Conservation (phyloP, 2,888 invertebrate genomes). For the Brachyopa scutellaris region DNA sequence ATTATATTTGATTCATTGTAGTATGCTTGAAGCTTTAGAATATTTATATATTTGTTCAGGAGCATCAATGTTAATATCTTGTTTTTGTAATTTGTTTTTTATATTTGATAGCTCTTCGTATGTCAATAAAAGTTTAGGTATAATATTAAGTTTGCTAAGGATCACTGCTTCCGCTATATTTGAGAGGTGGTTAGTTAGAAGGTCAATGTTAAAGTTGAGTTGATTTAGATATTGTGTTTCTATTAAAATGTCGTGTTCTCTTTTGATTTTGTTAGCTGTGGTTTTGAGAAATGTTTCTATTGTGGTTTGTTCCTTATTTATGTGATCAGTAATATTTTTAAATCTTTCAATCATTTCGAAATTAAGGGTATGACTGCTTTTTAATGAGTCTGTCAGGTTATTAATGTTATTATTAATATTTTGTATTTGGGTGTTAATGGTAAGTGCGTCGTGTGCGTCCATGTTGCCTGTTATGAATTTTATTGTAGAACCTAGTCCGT, state of each 20-base stretch:
- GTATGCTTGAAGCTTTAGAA: too few relatives aligned
- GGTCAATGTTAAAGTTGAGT: constrained; percentile 53
- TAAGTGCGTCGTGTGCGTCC: neutral
- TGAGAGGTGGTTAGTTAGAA: constrained; percentile 28
- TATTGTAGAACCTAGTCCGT: constrained; percentile 4
- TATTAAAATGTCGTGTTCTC: constrained; percentile 2
- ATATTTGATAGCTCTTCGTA: constrained; percentile 27
- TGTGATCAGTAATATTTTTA: neutral
- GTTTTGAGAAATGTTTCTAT: constrained; percentile 18
- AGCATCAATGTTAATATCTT: constrained; percentile 21
- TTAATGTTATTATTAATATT: neutral
- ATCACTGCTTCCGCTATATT: constrained; percentile 41
- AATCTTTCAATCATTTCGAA: neutral
- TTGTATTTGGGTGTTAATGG: neutral
- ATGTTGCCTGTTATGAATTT: constrained; percentile 16
- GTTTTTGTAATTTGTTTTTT: constrained; percentile 17
- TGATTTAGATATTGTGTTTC: constrained; percentile 42
- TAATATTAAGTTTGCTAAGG: constrained; percentile 47
- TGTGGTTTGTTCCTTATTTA: constrained; percentile 10
- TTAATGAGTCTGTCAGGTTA: neutral
- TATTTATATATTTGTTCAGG: constrained; percentile 50
- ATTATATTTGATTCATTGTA: too few relatives aligned
- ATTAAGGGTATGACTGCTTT: neutral
- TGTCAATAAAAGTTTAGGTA: constrained; percentile 43
- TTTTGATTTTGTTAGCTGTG: constrained; percentile 22